Evolutionary conservation across 30 jellyfish, hydroid and myxozoan genomes (phyloP), one percentile per base, ranked within the genome.

Genomic region (Aurelia sp.): DNA sequence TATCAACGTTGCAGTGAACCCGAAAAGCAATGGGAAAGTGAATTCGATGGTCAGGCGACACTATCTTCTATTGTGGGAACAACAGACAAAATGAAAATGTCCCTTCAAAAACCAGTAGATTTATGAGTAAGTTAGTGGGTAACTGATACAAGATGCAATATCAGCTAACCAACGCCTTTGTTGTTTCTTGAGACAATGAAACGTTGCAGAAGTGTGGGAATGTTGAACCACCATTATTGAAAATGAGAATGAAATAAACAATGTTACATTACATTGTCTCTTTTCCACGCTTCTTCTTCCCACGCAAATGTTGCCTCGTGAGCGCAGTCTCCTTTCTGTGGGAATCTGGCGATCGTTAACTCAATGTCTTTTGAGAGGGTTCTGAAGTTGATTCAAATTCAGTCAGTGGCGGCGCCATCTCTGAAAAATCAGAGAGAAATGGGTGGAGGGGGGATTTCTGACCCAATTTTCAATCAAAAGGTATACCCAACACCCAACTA

Each of bases 1-100:
- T 74, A 66, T 64, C 83, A 18, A 17, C 44, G 57, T 23, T 53
- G 22, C 50, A 9, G 62, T 44, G 41, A n/a, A 57, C 73, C 85
- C 27, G 69, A 59, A 59, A 59, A 12, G 69, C 69, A 59, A 59
- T 59, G 33, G 69, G 23, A 59, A 18, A 59, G 23, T 10, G 16
- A 7, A 0, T 10, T 13, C 55, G 15, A 3, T 10, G 55, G 15
- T 44, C 55, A 44, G 7, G 55, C 55, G 15, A 44, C 16, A 44
- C 15, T 44, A 44, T 44, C 55, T 44, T 13, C 69, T 59, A 21
- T 18, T 59, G 69, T 21, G 13, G 13, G 11, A 21, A 1, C 27
- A 59, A 59, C 23, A 59, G 69, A 59, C 12, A 59, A 21, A 18
- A n/a, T 5, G 33, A 3, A n/a, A 21, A 6, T 21, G 23, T 59